Conservation (phyloP, 2,888 invertebrate genomes). For the Celastrina argiolus region DNA sequence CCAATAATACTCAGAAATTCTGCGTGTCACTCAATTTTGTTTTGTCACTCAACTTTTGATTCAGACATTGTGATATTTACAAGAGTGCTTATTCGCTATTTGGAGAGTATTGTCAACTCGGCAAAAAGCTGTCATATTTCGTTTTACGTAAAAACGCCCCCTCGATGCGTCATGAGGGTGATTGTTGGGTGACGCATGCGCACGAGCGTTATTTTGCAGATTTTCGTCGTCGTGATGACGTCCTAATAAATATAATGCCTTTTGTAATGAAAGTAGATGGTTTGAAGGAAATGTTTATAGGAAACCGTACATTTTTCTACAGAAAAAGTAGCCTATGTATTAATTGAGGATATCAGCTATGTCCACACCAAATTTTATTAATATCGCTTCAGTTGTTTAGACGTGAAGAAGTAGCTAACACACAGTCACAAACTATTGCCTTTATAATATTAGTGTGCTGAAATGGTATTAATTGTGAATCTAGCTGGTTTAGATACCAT, state of each 20-base stretch:
- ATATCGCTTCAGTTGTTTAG: no score
- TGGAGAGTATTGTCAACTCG: slow-evolving; percentile 56
- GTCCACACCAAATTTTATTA: no score
- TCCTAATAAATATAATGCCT: not conserved
- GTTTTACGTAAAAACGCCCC: slow-evolving; percentile 46
- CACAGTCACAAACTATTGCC: no score
- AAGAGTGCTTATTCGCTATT: slow-evolving; percentile 53
- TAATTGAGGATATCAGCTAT: no score
- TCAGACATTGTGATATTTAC: slow-evolving; percentile 49
- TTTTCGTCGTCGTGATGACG: slow-evolving; percentile 33
- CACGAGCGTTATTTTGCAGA: slow-evolving; percentile 23
- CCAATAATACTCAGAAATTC: slow-evolving; percentile 54
- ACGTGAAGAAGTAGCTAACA: no score
- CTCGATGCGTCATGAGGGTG: slow-evolving; percentile 41
- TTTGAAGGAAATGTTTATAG: no score
- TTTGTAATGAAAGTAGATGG: not conserved
- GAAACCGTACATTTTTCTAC: no score
- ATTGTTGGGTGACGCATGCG: slow-evolving; percentile 37
- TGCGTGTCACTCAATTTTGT: slow-evolving; percentile 42
- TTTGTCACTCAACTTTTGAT: slow-evolving; percentile 58
- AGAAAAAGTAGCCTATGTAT: no score
- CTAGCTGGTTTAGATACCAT: no score
- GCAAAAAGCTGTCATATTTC: slow-evolving; percentile 58
- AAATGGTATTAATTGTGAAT: no score
- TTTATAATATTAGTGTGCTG: no score